Base-by-base conservation (phyloP, 2,113 vertebrate species). In the Sterna hirundo region DNA sequence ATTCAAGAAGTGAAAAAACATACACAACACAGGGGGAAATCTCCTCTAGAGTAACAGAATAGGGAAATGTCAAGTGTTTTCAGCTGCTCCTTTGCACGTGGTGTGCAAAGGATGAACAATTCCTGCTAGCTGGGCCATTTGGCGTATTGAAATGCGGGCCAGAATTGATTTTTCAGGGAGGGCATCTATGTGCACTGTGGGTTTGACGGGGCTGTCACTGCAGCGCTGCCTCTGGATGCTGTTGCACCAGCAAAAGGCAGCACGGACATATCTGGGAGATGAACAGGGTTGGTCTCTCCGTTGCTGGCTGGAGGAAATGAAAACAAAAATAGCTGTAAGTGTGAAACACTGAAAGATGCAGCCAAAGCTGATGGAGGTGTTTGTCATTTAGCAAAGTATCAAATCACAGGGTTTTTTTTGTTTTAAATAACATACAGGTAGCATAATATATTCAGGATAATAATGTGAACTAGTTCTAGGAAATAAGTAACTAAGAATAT, bases 191-290 rank as follows among this genome's bases (percentile, higher is more conserved):
- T 27, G 40, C 20, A 2, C 4, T 55, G 69, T 30, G 9, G 18
- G 49, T 34, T 81, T 38, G 69, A 60, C 0, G 2, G 55, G 74
- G 21, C 10, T 7, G 52, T 46, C 11, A 3, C 40, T 6, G 8
- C 3, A 4, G 42, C 4, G 0, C 23, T 62, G 79, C 68, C n/a
- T 85, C 21, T 0, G 2, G 83, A 17, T 83, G 49, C 68, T 47
- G 49, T 14, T 62, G 29, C 2, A 2, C 40, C 64, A 44, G 25
- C 8, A 6, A 34, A 74, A 46, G 75, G 38, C 46, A 49, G 47
- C 22, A 6, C 0, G 7, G 55, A 13, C 8, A 3, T 1, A 16
- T 29, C 13, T 4, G 52, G 25, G 38, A 36, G 58, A 16, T 5
- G 42, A 29, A 8, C 25, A 13, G 60, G 26, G 20, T 15, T 55